phyloP scores from a whole-genome alignment of 1,140 invertebrate species.

The Vanessa atalanta region DNA sequence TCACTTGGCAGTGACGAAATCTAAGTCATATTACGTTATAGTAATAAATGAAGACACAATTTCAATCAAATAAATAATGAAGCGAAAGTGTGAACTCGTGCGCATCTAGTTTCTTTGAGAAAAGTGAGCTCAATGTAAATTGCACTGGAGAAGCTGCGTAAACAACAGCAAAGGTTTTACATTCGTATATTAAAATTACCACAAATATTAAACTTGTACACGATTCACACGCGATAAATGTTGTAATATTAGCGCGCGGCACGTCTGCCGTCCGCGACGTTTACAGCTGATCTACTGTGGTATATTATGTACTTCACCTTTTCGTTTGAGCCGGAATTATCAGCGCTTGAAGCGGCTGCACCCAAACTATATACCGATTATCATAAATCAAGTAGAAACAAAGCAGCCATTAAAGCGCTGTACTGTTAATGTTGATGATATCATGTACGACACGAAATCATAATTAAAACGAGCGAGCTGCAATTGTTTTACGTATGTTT shows the following conservation, averaged over 20 bases:
- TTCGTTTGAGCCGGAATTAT: slow-evolving; percentile 39
- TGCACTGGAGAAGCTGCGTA: slow-evolving; percentile 10
- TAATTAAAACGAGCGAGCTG: slow-evolving; percentile 19
- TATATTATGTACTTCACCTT: slow-evolving; percentile 48
- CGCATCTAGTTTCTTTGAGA: slow-evolving; percentile 54
- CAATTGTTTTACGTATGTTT: background rate
- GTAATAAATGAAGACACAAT: slow-evolving; percentile 16
- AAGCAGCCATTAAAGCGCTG: slow-evolving; percentile 48
- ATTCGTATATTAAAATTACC: slow-evolving; percentile 36
- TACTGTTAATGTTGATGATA: slow-evolving; percentile 28
- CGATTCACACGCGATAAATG: slow-evolving; percentile 52
- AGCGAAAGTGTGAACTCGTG: slow-evolving; percentile 66
- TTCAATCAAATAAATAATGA: slow-evolving; percentile 20
- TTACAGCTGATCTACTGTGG: slow-evolving; percentile 58
- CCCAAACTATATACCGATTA: slow-evolving; percentile 22
- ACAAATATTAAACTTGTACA: slow-evolving; percentile 43
- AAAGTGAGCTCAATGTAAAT: slow-evolving; percentile 34
- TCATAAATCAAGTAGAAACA: slow-evolving; percentile 27
- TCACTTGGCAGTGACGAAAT: slow-evolving; percentile 18
- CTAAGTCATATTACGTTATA: slow-evolving; percentile 18
- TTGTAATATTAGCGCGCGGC: slow-evolving; percentile 36
- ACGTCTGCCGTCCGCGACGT: slow-evolving; percentile 51
- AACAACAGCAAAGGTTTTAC: slow-evolving; percentile 7
- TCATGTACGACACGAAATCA: slow-evolving; percentile 35
- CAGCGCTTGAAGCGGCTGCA: slow-evolving; percentile 52